These are phyloP conservation scores for Amphiura filiformis DNA, from an alignment of 35 echinoderm and acorn worm species.

Conservation along the genomic window DNA sequence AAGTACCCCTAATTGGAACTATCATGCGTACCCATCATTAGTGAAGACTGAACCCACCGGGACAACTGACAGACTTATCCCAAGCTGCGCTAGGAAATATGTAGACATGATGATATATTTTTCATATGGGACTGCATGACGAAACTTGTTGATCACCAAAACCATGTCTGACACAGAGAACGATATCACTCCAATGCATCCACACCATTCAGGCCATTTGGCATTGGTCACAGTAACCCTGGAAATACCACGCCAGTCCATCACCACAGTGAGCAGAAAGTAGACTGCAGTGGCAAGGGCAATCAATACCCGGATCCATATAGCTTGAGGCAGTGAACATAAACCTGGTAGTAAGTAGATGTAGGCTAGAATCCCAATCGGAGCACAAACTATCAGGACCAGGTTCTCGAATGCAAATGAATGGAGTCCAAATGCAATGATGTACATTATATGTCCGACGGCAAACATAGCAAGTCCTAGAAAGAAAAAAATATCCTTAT, in stretches of 20 bases:
- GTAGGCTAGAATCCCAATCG: neutral
- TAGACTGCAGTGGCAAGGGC: neutral
- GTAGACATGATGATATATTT: neutral
- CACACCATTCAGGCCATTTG: neutral
- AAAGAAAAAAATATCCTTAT: neutral
- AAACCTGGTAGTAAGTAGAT: neutral
- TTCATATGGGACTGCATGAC: neutral
- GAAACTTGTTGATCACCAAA: neutral
- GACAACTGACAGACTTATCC: neutral
- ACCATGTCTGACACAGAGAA: neutral
- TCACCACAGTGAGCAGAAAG: neutral
- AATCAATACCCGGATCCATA: no score
- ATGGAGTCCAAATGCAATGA: neutral
- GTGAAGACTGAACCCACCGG: no score
- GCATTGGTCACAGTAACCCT: neutral
- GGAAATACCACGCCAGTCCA: neutral
- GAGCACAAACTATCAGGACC: neutral
- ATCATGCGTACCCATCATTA: no score
- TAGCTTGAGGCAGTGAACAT: neutral
- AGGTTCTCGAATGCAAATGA: neutral
- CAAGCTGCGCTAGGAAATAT: neutral
- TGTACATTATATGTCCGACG: neutral
- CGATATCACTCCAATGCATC: neutral
- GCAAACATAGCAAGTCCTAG: neutral
- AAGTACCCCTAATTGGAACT: no score